A percentile compares a stretch with the other conserved stretches of the same genome.
These are phyloP conservation scores for Euglossa dilemma DNA, from an alignment of 1,140 invertebrate species.

Conservation along the genomic window DNA sequence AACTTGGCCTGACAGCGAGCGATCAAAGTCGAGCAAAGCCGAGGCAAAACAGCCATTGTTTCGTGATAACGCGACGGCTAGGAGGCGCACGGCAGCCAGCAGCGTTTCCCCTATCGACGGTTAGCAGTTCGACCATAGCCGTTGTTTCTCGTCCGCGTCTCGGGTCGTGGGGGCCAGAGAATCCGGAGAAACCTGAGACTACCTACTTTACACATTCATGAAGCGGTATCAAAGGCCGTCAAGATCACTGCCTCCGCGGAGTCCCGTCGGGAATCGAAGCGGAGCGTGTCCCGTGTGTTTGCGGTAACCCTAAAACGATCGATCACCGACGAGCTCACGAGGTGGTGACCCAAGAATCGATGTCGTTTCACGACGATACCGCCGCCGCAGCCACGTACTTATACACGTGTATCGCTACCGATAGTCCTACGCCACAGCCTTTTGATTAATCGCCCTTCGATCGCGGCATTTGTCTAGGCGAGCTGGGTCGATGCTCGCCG, in stretches of 20 bases:
- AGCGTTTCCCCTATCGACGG: constrained; percentile 28
- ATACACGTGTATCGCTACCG: constrained; percentile 66
- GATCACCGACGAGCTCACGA: constrained; percentile 72
- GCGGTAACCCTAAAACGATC: constrained; percentile 80
- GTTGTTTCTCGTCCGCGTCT: background rate
- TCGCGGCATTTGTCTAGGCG: constrained; percentile 70
- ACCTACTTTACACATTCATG: constrained; percentile 80
- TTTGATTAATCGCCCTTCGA: constrained; percentile 78
- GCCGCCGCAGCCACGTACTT: constrained; percentile 51
- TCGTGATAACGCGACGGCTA: constrained; percentile 59
- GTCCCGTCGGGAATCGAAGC: constrained; percentile 71
- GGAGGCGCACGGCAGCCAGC: constrained; percentile 32
- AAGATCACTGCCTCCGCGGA: constrained; percentile 68
- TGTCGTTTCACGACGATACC: constrained; percentile 65
- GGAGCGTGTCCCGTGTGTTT: constrained; percentile 78
- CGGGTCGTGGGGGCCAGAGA: constrained; percentile 10
- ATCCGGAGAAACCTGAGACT: constrained; percentile 47
- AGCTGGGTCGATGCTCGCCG: constrained; percentile 36
- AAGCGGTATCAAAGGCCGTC: constrained; percentile 78
- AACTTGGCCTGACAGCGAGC: constrained; percentile 54
- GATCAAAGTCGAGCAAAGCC: constrained; percentile 64
- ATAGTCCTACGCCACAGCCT: constrained; percentile 55
- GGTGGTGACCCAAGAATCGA: constrained; percentile 73
- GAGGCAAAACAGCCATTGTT: constrained; percentile 67
- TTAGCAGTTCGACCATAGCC: constrained; percentile 32